phyloP scores from a whole-genome alignment of 2,888 invertebrate genomes.

The Psylliodes chrysocephalus region DNA sequence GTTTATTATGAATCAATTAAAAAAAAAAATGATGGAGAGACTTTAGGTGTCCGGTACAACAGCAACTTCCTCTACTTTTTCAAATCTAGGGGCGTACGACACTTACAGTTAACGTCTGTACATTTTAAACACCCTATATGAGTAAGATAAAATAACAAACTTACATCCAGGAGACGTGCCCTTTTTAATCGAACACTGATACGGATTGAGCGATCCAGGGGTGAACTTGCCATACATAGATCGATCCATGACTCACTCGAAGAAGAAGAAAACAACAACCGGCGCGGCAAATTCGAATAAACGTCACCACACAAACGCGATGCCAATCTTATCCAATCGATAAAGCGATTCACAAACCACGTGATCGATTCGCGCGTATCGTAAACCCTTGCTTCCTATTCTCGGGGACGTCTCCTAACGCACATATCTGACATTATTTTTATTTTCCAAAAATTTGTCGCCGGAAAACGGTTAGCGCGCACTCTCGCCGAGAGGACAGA shows the following conservation, averaged over 20 bases:
- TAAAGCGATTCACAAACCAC: constrained; percentile 31
- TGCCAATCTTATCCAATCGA: constrained; percentile 27
- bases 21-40: too few relatives aligned
- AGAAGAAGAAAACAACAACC: too few relatives aligned
- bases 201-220: constrained; percentile 86
- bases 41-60: too few relatives aligned
- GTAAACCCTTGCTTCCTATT: constrained; percentile 3
- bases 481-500: constrained; percentile 52
- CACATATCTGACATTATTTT: constrained; percentile 53
- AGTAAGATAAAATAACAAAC: constrained; percentile 66
- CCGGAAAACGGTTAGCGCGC: constrained; percentile 46
- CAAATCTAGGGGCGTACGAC: too few relatives aligned
- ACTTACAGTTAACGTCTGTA: too few relatives aligned
- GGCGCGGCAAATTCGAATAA: constrained; percentile 47
- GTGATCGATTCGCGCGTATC: constrained; percentile 29
- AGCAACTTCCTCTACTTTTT: too few relatives aligned
- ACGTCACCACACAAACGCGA: constrained; percentile 33
- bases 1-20: too few relatives aligned
- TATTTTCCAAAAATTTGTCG: constrained; percentile 52
- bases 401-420: constrained; percentile 38
- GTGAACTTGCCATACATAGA: constrained; percentile 91
- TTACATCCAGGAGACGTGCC: constrained; percentile 89
- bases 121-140: too few relatives aligned
- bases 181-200: constrained; percentile 84
- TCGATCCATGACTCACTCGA: constrained; percentile 86